Percentiles rank a stretch among this genome's conserved stretches.
Evolutionary conservation across 2,888 invertebrate species (phyloP).

Genomic region (Allophyes oxyacanthae): DNA sequence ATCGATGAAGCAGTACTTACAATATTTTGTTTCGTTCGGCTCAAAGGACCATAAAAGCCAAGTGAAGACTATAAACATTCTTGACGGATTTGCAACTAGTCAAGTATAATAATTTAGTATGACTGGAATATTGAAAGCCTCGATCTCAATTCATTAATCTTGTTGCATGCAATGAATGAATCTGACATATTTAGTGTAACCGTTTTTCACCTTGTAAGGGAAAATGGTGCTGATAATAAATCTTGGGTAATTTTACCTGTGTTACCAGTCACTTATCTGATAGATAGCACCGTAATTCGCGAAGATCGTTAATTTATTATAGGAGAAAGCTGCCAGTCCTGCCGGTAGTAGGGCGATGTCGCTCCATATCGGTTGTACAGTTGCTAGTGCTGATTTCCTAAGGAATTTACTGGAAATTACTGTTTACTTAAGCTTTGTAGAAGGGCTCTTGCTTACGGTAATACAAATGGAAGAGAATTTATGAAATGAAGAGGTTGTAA

Average conservation of each 20-base stretch:
- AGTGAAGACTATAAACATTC: too few relatives aligned
- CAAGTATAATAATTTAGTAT: slow-evolving; percentile 11
- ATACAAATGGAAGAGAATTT: slow-evolving; percentile 18
- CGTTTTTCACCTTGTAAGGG: slow-evolving; percentile 33
- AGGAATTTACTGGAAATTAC: slow-evolving; percentile 44
- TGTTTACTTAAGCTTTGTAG: slow-evolving; percentile 25
- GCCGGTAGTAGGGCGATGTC: slow-evolving; percentile 59
- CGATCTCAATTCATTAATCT: slow-evolving; percentile 24
- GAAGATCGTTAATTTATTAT: slow-evolving; percentile 50
- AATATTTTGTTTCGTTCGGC: too few relatives aligned
- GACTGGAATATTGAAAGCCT: slow-evolving; percentile 5
- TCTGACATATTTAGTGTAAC: slow-evolving; percentile 32
- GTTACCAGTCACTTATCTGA: slow-evolving; percentile 41
- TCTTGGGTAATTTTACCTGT: slow-evolving; percentile 35
- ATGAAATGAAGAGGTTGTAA: not conserved
- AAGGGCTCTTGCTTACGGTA: not conserved
- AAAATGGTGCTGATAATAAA: slow-evolving; percentile 41
- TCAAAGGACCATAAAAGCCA: too few relatives aligned
- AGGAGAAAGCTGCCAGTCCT: slow-evolving; percentile 65
- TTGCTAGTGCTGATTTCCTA: slow-evolving; percentile 45
- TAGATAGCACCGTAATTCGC: slow-evolving; percentile 44
- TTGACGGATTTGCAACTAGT: too few relatives aligned
- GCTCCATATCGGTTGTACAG: slow-evolving; percentile 65
- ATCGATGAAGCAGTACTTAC: too few relatives aligned
- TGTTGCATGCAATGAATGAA: slow-evolving; percentile 25